Evolutionary conservation across 2,113 vertebrate species (phyloP).

Genomic region (Hippoglossus stenolepis): DNA sequence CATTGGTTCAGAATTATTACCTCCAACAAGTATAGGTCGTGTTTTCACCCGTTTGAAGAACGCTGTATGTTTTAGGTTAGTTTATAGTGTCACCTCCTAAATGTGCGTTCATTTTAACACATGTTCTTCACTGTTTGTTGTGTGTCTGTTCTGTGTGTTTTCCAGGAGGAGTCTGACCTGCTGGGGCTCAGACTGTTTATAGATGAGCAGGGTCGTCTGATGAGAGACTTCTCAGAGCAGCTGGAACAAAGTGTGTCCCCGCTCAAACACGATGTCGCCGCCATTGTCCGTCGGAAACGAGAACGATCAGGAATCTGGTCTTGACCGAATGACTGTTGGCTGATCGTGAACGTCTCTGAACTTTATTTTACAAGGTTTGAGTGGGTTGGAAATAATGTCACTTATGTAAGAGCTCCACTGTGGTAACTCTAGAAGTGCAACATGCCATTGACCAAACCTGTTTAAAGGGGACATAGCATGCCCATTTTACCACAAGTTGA

Average conservation of each 20-base stretch:
- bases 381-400: no score
- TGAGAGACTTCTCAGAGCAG: constrained; percentile 87
- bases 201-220: constrained; percentile 83
- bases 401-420: no score
- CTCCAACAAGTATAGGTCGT: no score
- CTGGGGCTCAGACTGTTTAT: constrained; percentile 83
- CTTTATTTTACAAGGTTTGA: background rate
- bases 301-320: constrained; percentile 80
- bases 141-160: background rate
- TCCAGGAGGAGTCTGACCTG: constrained; percentile 86
- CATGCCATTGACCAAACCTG: no score
- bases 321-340: constrained; percentile 27
- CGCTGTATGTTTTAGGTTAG: background rate
- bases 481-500: no score
- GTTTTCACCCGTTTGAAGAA: no score
- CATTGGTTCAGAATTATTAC: no score
- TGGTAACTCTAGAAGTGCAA: no score
- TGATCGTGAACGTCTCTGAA: background rate
- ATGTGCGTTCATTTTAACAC: background rate
- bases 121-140: background rate
- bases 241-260: constrained; percentile 85
- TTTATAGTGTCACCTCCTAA: background rate
- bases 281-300: constrained; percentile 87
- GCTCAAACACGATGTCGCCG: constrained; percentile 89
- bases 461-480: no score